phyloP scores from a whole-genome alignment of 92 coral and sea anemone species.

The Micromussa lordhowensis region DNA sequence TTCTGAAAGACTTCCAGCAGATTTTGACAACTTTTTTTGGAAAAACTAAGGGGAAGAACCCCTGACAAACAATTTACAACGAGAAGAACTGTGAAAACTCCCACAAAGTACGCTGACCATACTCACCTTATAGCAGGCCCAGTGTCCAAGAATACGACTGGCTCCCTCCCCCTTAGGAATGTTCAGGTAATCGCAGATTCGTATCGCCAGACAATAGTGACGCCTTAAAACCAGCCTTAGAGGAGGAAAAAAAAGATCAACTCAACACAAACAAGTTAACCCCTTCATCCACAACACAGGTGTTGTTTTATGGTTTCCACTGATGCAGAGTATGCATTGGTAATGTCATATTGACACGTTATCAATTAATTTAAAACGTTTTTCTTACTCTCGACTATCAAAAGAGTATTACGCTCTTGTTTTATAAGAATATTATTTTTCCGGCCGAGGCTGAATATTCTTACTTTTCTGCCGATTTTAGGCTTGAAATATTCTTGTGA shows the following conservation, averaged over 20 bases:
- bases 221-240: slow-evolving; percentile 85
- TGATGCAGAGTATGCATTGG: no score
- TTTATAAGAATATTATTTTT: no score
- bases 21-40: not conserved
- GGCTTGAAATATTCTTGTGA: no score
- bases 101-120: not conserved
- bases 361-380: no score
- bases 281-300: no score
- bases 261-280: not conserved
- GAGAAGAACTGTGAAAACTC: not conserved
- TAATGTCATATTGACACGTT: no score
- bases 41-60: not conserved
- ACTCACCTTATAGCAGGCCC: slow-evolving; percentile 97
- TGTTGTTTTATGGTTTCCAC: no score
- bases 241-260: not conserved
- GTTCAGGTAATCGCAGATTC: slow-evolving; percentile 92
- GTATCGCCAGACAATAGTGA: slow-evolving; percentile 92
- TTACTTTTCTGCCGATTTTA: no score
- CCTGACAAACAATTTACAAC: not conserved
- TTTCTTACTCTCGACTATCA: no score
- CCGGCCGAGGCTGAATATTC: no score
- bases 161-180: slow-evolving; percentile 97
- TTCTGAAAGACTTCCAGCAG: not conserved
- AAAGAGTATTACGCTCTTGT: no score
- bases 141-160: slow-evolving; percentile 98